Evolutionary conservation across 2,113 vertebrate genomes (phyloP).

Genomic region (Oriolus oriolus): DNA sequence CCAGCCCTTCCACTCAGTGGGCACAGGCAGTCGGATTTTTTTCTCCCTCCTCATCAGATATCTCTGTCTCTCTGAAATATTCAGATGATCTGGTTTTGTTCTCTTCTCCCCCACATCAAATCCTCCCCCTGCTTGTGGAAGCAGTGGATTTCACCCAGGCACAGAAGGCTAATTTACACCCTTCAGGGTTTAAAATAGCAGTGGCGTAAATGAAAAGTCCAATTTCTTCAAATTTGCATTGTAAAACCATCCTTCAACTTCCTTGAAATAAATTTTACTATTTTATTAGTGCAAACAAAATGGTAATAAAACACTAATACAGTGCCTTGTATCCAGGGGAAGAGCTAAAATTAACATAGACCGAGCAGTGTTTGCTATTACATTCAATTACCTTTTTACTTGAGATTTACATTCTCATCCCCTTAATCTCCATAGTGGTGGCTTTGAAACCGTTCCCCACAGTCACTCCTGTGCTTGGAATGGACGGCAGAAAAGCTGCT

Average conservation of each 20-base stretch:
- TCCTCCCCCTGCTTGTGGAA: constrained; percentile 48
- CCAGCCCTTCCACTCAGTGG: neutral
- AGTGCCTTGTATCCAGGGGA: constrained; percentile 84
- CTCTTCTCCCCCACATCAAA: constrained; percentile 39
- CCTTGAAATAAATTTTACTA: constrained; percentile 88
- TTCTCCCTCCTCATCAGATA: neutral
- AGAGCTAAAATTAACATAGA: constrained; percentile 87
- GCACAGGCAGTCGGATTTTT: neutral
- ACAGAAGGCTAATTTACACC: constrained; percentile 79
- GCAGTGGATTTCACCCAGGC: constrained; percentile 53
- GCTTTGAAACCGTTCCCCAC: constrained; percentile 71
- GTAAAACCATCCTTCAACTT: constrained; percentile 88
- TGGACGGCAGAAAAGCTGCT: constrained; percentile 20
- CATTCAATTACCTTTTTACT: constrained; percentile 88
- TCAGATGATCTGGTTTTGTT: constrained; percentile 48
- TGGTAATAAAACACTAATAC: constrained; percentile 89
- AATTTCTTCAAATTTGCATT: constrained; percentile 88
- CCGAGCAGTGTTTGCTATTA: constrained; percentile 83
- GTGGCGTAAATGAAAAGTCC: constrained; percentile 85
- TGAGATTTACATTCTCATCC: constrained; percentile 86
- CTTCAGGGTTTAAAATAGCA: constrained; percentile 79
- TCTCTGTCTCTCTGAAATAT: constrained; percentile 43
- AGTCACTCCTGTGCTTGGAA: constrained; percentile 23
- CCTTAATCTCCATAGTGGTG: constrained; percentile 81
- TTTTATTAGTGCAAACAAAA: constrained; percentile 89